Evolutionary conservation across 2,797 vertebrate species (phyloP).

Genomic region (Botia kubotai): DNA sequence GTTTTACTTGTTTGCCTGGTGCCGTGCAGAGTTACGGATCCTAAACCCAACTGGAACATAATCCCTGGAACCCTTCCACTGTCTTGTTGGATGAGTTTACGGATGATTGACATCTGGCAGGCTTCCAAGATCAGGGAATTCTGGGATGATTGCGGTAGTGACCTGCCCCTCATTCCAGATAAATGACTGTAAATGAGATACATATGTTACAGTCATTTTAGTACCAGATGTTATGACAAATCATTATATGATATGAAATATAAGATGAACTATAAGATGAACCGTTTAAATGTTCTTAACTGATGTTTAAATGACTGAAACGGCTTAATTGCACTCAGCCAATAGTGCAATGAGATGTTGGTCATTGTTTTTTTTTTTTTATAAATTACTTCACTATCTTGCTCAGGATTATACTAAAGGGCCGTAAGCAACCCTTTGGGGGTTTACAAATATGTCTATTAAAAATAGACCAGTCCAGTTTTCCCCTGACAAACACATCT

Average conservation of each 20-base stretch:
- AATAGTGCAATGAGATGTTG: too few relatives aligned
- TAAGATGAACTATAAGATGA: not conserved
- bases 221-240: not conserved
- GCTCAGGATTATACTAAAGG: not conserved
- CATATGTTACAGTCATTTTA: not conserved
- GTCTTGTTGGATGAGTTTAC: conserved; percentile 82
- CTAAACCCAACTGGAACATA: conserved; percentile 82
- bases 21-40: conserved; percentile 79
- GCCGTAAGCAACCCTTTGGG: too few relatives aligned
- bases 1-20: conserved; percentile 81
- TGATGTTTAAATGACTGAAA: not conserved
- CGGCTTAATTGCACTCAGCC: too few relatives aligned
- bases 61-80: conserved; percentile 79
- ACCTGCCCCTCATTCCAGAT: not conserved
- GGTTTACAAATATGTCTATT: too few relatives aligned
- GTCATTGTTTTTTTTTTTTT: too few relatives aligned
- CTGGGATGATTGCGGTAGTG: conserved; percentile 64
- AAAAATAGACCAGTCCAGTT: too few relatives aligned
- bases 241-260: not conserved
- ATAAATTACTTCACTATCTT: not conserved
- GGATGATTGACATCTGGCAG: conserved; percentile 85
- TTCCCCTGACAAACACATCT: too few relatives aligned
- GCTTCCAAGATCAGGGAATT: conserved; percentile 75
- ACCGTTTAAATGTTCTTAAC: not conserved
- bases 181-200: not conserved